A percentile compares a stretch with the other conserved stretches of the same genome.
These are phyloP conservation scores for Lasioglossum calceatum DNA, from an alignment of 2,888 invertebrate species.

Conservation along the genomic window DNA sequence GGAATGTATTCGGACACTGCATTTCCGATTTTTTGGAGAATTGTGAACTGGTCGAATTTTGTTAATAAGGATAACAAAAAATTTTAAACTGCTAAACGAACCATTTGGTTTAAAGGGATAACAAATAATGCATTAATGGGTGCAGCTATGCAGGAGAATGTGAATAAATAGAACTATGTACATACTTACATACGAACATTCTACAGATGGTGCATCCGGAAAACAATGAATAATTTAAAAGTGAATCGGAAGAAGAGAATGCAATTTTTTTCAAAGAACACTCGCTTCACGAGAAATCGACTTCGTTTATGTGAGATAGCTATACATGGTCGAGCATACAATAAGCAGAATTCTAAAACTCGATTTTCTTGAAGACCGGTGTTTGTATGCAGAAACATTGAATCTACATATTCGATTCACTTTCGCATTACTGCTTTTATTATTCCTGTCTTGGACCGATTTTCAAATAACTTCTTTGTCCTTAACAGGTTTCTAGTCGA, in stretches of 20 bases:
- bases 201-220: neutral
- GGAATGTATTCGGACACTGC: neutral
- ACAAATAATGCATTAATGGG: neutral
- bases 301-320: neutral
- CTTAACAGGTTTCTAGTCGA: neutral
- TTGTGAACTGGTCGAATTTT: neutral
- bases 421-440: neutral
- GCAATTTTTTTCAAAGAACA: neutral
- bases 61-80: neutral
- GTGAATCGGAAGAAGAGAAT: neutral
- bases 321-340: neutral
- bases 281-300: neutral
- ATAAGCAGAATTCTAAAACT: neutral
- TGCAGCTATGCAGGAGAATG: neutral
- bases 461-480: neutral
- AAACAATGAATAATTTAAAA: conserved; percentile 6
- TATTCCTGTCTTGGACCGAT: neutral
- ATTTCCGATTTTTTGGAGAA: neutral
- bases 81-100: neutral
- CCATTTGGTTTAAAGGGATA: too few relatives aligned
- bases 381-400: neutral
- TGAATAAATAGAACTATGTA: neutral
- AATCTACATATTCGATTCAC: neutral
- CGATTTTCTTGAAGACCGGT: neutral
- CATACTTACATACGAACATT: neutral